Evolutionary conservation across 2,113 vertebrate genomes (phyloP).

Genomic region (Odobenus rosmarus): DNA sequence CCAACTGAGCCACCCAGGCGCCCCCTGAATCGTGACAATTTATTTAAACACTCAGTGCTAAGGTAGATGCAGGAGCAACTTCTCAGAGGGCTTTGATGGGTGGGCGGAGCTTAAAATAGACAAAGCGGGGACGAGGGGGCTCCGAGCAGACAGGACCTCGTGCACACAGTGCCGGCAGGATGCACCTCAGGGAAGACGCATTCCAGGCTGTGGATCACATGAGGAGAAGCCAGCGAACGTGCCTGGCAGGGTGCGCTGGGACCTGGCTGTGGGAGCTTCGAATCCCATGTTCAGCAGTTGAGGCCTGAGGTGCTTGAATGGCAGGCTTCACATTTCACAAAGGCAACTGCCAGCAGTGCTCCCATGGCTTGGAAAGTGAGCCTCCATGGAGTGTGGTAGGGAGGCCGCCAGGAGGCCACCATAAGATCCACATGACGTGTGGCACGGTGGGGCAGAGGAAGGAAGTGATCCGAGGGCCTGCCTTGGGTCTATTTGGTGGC

Average conservation of each 20-base stretch:
- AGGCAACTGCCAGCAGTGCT: fast-evolving
- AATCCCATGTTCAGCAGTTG: neutral
- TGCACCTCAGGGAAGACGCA: neutral
- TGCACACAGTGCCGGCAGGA: neutral
- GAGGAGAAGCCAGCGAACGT: fast-evolving
- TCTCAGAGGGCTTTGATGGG: neutral
- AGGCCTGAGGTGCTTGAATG: neutral
- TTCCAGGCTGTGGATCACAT: neutral
- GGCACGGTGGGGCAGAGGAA: fast-evolving
- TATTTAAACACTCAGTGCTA: neutral
- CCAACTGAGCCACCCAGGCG: too few species aligned
- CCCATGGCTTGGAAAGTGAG: neutral
- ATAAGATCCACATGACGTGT: neutral
- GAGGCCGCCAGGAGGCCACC: neutral
- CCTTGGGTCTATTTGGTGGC: neutral
- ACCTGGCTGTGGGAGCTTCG: fast-evolving
- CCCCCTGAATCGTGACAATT: neutral
- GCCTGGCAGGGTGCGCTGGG: neutral
- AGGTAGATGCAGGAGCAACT: too few species aligned
- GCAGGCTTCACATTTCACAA: neutral
- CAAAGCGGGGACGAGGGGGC: fast-evolving
- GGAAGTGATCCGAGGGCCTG: neutral
- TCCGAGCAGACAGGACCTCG: neutral
- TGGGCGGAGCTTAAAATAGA: neutral
- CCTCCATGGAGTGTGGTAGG: too few species aligned